Base-by-base conservation (phyloP, 2,888 invertebrate species). In the Drosophila siamana region DNA sequence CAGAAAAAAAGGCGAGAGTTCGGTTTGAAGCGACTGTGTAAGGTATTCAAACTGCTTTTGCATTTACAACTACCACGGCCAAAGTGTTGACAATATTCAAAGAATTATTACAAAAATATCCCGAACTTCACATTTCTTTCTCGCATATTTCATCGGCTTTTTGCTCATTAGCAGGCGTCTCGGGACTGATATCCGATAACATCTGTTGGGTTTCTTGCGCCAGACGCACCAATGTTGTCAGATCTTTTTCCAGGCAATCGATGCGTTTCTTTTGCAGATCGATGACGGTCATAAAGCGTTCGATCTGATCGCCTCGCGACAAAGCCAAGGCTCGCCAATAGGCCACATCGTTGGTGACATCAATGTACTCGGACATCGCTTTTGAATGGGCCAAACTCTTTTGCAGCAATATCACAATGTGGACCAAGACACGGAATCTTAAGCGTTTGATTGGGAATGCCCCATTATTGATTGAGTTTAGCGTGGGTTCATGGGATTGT, bases 281-380 rank as follows among this genome's bases (percentile, higher is more conserved):
- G 9, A 77, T 77, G 0, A 80, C 41, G 15, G 15, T 40, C 4
- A 63, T 13, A 2, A 61, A 64, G 15, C 50, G 60, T 6, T 65
- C 43, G 13, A 64, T 65, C 5, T 73, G 52, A 8, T 64, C 36
- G 6, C 28, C 69, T 2, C 73, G 78, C 0, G 54, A 28, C 33
- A 52, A 11, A n/a, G 80, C 80, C 64, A 80, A 5, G 0, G 36
- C n/a, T 4, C 64, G 73, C 78, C 78, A 78, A 40, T 80, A 69
- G 15, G 2, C 36, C 13, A 40, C 51, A 44, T 80, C 67, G 11
- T 55, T 33, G 48, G 59, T 56, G 2, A 54, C 38, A 54, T 77
- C 57, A 5, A 72, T 15, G 0, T 24, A 36, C 2, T 43, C 28
- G 8, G 24, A 9, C 30, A 22, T 24, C 3, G 41, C 19, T 16